Percentiles rank a stretch among this genome's conserved stretches.
These are phyloP conservation scores for Melieria omissa DNA, from an alignment of 2,888 invertebrate species.

Conservation along the genomic window DNA sequence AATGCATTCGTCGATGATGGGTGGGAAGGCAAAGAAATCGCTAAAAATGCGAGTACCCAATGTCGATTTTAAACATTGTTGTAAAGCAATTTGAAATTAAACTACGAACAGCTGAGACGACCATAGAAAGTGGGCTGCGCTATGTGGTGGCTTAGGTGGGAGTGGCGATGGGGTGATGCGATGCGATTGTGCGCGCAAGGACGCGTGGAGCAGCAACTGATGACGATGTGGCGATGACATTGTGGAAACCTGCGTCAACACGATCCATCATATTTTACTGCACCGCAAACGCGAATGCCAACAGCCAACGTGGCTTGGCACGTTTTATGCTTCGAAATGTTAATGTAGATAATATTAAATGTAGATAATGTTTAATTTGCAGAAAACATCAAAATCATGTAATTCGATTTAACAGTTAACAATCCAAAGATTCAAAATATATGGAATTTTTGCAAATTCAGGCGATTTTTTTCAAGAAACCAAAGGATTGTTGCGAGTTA, in stretches of 20 bases:
- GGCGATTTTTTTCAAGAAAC: too few species aligned
- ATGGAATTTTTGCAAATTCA: too few species aligned
- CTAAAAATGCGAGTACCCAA: constrained; percentile 21
- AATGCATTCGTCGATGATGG: too few species aligned
- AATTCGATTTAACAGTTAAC: too few species aligned
- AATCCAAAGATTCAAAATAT: too few species aligned
- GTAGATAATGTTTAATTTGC: too few species aligned
- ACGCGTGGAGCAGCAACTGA: constrained; percentile 15
- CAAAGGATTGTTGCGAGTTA: too few species aligned
- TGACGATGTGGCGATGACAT: constrained; percentile 30
- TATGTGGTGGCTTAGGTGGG: not conserved
- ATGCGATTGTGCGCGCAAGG: constrained; percentile 13
- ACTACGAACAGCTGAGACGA: constrained; percentile 40
- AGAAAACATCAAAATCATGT: too few species aligned
- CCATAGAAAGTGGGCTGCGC: constrained; percentile 1
- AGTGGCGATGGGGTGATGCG: not conserved
- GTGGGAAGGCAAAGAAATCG: not conserved
- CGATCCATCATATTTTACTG: constrained; percentile 40
- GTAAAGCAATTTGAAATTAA: constrained; percentile 41
- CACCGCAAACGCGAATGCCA: not conserved
- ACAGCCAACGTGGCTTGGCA: too few species aligned
- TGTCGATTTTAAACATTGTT: constrained; percentile 38
- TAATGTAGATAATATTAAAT: too few species aligned
- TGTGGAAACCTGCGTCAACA: constrained; percentile 32
- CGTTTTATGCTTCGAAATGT: too few species aligned